Evolutionary conservation across 2,888 invertebrate species (phyloP).

Genomic region (Scaptomyza cyrtandrae): DNA sequence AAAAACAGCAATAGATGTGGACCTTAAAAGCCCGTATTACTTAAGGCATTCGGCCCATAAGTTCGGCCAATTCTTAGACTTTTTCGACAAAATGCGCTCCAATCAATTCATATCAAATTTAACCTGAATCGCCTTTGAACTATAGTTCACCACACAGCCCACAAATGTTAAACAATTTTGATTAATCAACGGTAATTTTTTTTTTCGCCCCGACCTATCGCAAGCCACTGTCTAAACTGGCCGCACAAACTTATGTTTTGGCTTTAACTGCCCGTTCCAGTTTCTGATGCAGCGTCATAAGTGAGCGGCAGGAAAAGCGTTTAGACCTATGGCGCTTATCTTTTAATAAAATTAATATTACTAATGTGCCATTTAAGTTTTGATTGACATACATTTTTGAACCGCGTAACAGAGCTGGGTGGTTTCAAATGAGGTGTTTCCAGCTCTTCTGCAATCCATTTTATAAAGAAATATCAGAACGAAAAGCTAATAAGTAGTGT

Average conservation of each 20-base stretch:
- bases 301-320: conserved; percentile 46
- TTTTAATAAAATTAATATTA: background rate
- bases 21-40: conserved; percentile 39
- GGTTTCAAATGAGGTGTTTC: background rate
- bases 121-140: conserved; percentile 70
- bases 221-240: conserved; percentile 33
- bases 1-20: conserved; percentile 3
- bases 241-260: conserved; percentile 46
- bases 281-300: conserved; percentile 29
- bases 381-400: background rate
- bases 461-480: too few species aligned
- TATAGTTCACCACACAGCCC: conserved; percentile 50
- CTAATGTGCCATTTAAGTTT: conserved; percentile 9
- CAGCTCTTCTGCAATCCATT: background rate
- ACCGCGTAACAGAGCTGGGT: background rate
- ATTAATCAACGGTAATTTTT: conserved; percentile 67
- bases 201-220: conserved; percentile 16
- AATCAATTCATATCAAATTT: conserved; percentile 78
- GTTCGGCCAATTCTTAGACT: conserved; percentile 18
- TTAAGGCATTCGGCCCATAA: conserved; percentile 26
- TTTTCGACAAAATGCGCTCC: conserved; percentile 43
- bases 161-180: conserved; percentile 74
- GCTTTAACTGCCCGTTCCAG: conserved; percentile 6
- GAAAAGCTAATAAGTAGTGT: too few species aligned
- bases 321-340: background rate